Conservation (phyloP, 2,797 vertebrate species). For the Thunnus albacares region DNA sequence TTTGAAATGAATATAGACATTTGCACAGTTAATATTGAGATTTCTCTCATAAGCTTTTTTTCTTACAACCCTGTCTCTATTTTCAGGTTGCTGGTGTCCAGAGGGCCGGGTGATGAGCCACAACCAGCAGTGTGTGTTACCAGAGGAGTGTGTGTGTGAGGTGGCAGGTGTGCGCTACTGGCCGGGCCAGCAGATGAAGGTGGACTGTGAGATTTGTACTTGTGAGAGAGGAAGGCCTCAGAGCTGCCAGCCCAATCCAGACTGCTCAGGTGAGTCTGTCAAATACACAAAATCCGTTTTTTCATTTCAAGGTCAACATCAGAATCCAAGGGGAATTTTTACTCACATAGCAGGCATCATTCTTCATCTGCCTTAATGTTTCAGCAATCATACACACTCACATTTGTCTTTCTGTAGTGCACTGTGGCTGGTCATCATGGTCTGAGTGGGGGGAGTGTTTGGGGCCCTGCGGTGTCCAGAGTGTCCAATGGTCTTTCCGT, state of each 20-base stretch:
- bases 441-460: slow-evolving; percentile 93
- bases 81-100: slow-evolving; percentile 93
- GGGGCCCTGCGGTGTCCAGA: slow-evolving; percentile 91
- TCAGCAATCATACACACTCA: not conserved
- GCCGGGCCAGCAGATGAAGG: slow-evolving; percentile 88
- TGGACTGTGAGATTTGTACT: slow-evolving; percentile 89
- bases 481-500: slow-evolving; percentile 95
- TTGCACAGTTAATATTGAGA: not conserved
- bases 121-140: slow-evolving; percentile 83
- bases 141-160: slow-evolving; percentile 88
- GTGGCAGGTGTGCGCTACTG: slow-evolving; percentile 82
- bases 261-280: slow-evolving; percentile 86
- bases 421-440: slow-evolving; percentile 95
- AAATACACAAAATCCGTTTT: not conserved
- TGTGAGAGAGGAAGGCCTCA: slow-evolving; percentile 88
- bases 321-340: not conserved
- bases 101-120: slow-evolving; percentile 86
- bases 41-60: not conserved
- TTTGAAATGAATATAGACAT: not conserved
- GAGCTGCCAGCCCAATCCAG: slow-evolving; percentile 86
- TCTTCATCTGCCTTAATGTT: not conserved
- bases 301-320: not conserved
- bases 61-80: not conserved
- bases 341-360: not conserved
- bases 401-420: slow-evolving; percentile 78